Evolutionary conservation across 2,797 vertebrate genomes (phyloP), one percentile per base, ranked within the genome.

Genomic region (Chromis chromis): DNA sequence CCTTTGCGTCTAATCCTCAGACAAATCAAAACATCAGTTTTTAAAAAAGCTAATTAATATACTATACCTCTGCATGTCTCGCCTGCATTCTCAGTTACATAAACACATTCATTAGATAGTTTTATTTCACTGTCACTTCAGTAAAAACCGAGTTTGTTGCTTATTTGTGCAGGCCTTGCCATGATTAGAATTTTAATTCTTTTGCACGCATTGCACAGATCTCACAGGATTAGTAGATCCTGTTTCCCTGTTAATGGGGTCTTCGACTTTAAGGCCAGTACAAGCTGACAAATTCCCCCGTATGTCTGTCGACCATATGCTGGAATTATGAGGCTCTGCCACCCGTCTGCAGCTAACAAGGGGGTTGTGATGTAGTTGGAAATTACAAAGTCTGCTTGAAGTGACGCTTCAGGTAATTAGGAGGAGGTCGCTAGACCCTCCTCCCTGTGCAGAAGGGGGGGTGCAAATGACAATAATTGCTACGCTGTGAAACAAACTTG

Each of bases 331-430:
- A 84, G 82, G 86, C 87, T 82, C 81, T 67, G 81, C 63, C 68
- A 82, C 87, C 88, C 77, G 87, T 89, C 91, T 88, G 91, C 82
- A 66, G 78, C 82, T 83, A 90, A 91, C 87, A 91, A 90, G 92
- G 76, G 83, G 87, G 85, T 84, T 89, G 90, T 44, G 76, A 84
- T 92, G 89, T 92, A 86, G 84, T 78, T 87, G 84, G 86, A 91
- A 88, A 91, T 92, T 79, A 92, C 84, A 87, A 87, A 91, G 74
- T 90, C 89, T 86, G 84, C 87, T 87, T 83, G 70, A 91, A 90
- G 87, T 88, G 88, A 91, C 58, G 80, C 85, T 89, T 86, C 82
- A 89, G 87, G 92, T 94, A 94, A 95, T 94, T 94, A 93, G 89
- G 74, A 83, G 65, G 65, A 92, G 91, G 90, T 92, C 80, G 64